A percentile compares a stretch with the other conserved stretches of the same genome.
These are phyloP conservation scores for Colletes latitarsis DNA, from an alignment of 1,140 invertebrate species.

Conservation along the genomic window DNA sequence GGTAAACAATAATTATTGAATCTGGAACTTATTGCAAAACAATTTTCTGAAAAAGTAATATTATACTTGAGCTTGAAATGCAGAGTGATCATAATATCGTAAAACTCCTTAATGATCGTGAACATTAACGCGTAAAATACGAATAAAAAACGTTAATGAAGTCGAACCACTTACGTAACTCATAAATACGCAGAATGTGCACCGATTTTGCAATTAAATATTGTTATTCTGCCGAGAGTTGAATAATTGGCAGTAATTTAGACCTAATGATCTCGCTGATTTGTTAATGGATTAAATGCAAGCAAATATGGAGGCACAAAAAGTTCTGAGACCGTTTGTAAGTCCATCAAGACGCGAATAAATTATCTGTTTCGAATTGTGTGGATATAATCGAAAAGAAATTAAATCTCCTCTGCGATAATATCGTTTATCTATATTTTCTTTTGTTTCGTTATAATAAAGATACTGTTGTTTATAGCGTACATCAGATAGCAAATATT, in stretches of 20 bases:
- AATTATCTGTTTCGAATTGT: not conserved
- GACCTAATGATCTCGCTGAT: conserved; percentile 9
- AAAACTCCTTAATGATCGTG: not conserved
- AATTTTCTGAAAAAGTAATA: no score
- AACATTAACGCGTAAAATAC: not conserved
- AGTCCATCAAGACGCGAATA: no score
- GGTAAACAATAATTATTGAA: no score
- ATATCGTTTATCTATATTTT: no score
- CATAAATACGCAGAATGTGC: conserved; percentile 8
- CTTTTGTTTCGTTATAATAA: no score
- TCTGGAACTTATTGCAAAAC: no score
- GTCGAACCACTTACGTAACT: not conserved
- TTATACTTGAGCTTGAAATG: not conserved
- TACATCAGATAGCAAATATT: no score
- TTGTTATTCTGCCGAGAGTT: conserved; percentile 6
- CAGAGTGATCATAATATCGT: not conserved
- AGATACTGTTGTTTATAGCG: no score
- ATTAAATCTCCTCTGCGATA: no score
- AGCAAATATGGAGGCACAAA: not conserved
- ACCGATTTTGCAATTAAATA: not conserved
- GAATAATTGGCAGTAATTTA: conserved; percentile 19
- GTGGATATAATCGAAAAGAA: no score
- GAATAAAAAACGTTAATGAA: conserved; percentile 14
- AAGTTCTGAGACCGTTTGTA: not conserved
- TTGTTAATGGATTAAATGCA: not conserved